These are phyloP conservation scores for Glyptemys insculpta DNA, from an alignment of 2,797 vertebrate genomes.

Conservation along the genomic window DNA sequence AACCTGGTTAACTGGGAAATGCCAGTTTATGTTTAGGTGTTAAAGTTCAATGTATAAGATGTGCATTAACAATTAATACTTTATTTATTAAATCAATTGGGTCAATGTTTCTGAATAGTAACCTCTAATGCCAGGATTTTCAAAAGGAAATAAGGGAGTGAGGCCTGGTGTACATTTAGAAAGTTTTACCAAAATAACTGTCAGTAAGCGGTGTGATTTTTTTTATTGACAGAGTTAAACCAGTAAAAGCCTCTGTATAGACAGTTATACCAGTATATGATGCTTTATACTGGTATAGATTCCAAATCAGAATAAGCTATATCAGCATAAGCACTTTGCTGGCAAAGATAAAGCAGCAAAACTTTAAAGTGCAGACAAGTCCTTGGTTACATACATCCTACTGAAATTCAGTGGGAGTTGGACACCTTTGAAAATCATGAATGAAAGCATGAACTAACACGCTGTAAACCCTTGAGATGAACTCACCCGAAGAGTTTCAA, in stretches of 20 bases:
- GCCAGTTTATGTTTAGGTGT: background rate
- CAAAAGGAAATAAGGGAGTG: background rate
- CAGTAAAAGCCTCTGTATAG: background rate
- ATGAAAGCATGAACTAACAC: background rate
- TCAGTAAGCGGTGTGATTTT: background rate
- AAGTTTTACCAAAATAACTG: background rate
- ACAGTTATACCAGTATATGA: background rate
- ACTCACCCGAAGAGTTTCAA: conserved; percentile 93
- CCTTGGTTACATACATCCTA: background rate
- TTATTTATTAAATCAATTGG: conserved; percentile 9
- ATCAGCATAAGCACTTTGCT: background rate
- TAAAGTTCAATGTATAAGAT: background rate
- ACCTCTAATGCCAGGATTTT: background rate
- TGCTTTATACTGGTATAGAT: background rate
- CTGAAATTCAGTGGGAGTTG: no score
- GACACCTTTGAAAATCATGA: background rate
- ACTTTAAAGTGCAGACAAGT: background rate
- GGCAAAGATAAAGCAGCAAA: background rate
- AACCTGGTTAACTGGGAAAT: conserved; percentile 9
- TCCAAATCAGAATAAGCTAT: background rate
- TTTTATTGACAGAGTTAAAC: background rate
- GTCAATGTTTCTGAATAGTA: background rate
- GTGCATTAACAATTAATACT: background rate
- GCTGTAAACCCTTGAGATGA: rapidly evolving
- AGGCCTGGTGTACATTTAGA: background rate